Conservation (phyloP, 23 tunicate genomes). For the Ciona savignyi region DNA sequence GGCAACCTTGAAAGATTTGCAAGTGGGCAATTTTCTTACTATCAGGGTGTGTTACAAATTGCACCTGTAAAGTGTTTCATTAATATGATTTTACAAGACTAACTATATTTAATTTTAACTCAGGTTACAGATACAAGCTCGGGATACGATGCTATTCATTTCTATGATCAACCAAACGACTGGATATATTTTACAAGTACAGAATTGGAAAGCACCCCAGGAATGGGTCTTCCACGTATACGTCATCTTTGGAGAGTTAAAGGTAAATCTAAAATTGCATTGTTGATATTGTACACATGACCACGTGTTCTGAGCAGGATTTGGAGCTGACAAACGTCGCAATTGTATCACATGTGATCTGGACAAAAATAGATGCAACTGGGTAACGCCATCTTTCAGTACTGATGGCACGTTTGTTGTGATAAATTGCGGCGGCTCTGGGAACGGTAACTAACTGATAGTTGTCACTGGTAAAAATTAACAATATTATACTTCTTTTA, state of each 20-base stretch:
- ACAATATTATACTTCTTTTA: background rate
- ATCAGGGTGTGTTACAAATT: no score
- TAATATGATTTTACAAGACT: no score
- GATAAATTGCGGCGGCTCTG: conserved; percentile 86
- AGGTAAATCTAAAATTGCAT: no score
- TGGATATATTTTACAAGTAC: conserved; percentile 75
- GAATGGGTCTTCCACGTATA: conserved; percentile 60
- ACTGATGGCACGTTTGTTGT: conserved; percentile 48
- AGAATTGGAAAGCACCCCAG: conserved; percentile 11
- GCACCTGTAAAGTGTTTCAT: no score
- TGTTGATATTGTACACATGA: no score
- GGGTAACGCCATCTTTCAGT: conserved; percentile 83
- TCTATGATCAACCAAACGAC: conserved; percentile 50
- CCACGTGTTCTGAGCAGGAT: conserved; percentile 12
- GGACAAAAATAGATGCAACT: conserved; percentile 60
- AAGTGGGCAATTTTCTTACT: no score
- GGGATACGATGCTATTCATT: conserved; percentile 42
- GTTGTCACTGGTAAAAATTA: background rate
- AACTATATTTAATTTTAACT: background rate
- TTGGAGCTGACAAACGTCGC: conserved; percentile 21
- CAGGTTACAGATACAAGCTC: conserved; percentile 63
- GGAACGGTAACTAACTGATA: conserved; percentile 24
- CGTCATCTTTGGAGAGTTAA: conserved; percentile 88
- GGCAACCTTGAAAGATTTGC: no score
- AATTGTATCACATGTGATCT: conserved; percentile 60